Percentiles rank a stretch among this genome's conserved stretches.
Conservation (phyloP, 2,888 invertebrate genomes). For the Gortyna flavago region DNA sequence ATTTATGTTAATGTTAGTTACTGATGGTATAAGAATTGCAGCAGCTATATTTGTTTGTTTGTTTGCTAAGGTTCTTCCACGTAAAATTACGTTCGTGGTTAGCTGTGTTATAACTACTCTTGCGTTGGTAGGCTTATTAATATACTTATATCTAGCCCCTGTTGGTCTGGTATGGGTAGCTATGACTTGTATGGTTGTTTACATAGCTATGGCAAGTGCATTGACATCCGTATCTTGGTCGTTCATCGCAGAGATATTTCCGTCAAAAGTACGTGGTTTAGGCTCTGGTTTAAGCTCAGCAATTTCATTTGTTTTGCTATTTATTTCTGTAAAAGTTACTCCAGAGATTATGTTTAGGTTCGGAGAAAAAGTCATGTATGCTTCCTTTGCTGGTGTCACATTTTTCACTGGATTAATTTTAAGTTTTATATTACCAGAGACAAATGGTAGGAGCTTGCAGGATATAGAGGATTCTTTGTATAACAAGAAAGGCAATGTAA, state of each 20-base stretch:
- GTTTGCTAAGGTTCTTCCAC: conserved; percentile 66
- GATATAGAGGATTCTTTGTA: conserved; percentile 89
- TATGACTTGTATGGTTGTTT: conserved; percentile 69
- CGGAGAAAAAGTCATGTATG: conserved; percentile 73
- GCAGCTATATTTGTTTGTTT: conserved; percentile 62
- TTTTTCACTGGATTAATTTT: conserved; percentile 67
- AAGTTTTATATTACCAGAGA: conserved; percentile 76
- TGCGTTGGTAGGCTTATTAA: conserved; percentile 65
- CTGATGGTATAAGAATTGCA: conserved; percentile 72
- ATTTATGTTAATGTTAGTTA: conserved; percentile 73
- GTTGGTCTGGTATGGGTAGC: conserved; percentile 69
- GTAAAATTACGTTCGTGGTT: conserved; percentile 69
- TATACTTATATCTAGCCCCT: conserved; percentile 68
- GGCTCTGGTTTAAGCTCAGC: conserved; percentile 75
- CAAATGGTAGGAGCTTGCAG: conserved; percentile 91
- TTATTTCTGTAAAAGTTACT: conserved; percentile 74
- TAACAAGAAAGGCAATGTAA: conserved; percentile 37
- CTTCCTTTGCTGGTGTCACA: conserved; percentile 68
- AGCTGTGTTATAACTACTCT: conserved; percentile 66
- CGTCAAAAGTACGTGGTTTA: conserved; percentile 74
- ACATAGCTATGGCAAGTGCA: conserved; percentile 69
- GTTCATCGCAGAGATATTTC: conserved; percentile 77
- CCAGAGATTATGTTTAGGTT: conserved; percentile 69
- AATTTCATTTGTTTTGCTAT: conserved; percentile 72
- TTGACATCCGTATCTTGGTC: conserved; percentile 74